These are phyloP conservation scores for Marronus borbonicus DNA, from an alignment of 2,888 invertebrate genomes.

Conservation along the genomic window DNA sequence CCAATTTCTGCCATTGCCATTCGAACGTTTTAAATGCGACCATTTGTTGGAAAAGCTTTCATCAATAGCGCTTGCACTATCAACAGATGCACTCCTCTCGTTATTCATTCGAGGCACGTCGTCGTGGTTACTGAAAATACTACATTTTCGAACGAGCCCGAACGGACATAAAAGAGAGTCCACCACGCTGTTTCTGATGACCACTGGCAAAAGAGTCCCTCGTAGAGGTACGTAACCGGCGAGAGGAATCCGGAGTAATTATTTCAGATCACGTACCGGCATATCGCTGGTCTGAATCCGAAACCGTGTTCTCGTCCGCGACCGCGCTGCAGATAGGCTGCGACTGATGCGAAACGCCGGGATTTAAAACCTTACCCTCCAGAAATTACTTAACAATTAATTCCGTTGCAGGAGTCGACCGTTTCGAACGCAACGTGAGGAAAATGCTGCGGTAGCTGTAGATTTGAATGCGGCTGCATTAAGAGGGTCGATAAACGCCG, in stretches of 20 bases:
- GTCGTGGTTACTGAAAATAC: not conserved
- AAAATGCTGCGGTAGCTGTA: slow-evolving; percentile 16
- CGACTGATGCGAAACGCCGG: slow-evolving; percentile 5
- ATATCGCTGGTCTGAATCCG: slow-evolving; percentile 38
- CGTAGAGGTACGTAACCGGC: slow-evolving; percentile 2
- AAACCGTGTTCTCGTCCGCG: slow-evolving; percentile 17
- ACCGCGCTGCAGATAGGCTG: slow-evolving; percentile 32
- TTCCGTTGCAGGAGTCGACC: slow-evolving; percentile 36
- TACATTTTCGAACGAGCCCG: slow-evolving; percentile 29
- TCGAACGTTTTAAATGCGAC: no score
- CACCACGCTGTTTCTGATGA: slow-evolving; percentile 23
- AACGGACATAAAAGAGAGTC: slow-evolving; percentile 28
- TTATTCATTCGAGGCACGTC: slow-evolving; percentile 16
- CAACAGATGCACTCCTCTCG: slow-evolving; percentile 16
- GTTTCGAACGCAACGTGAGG: slow-evolving; percentile 16
- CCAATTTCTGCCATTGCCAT: no score
- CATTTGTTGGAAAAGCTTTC: not conserved
- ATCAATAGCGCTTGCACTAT: not conserved
- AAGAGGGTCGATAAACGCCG: slow-evolving; percentile 20
- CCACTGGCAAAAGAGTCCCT: slow-evolving; percentile 12
- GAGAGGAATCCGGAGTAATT: slow-evolving; percentile 32
- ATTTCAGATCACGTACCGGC: slow-evolving; percentile 46
- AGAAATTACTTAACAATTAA: slow-evolving; percentile 38
- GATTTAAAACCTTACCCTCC: slow-evolving; percentile 37
- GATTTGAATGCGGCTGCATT: slow-evolving; percentile 22